These are phyloP conservation scores for Amphiprion clarkii DNA, from an alignment of 2,797 vertebrate genomes.

Conservation along the genomic window DNA sequence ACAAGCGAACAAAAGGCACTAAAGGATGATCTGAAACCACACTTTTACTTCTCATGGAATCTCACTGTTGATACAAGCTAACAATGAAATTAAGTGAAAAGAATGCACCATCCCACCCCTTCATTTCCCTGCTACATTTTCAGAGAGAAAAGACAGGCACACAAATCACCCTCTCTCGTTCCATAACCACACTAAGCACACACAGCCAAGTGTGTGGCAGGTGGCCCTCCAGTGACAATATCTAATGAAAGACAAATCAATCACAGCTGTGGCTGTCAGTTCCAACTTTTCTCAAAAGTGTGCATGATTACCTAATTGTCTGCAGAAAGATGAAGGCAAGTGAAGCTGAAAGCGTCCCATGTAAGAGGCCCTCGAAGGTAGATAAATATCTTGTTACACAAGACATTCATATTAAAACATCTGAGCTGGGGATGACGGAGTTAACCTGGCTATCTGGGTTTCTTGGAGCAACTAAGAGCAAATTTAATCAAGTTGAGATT, in stretches of 20 bases:
- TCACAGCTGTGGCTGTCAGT: constrained; percentile 10
- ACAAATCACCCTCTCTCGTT: not conserved
- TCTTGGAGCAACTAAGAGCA: constrained; percentile 19
- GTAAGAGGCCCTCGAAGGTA: not conserved
- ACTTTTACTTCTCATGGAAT: not conserved
- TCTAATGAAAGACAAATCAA: constrained; percentile 27
- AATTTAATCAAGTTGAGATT: constrained; percentile 47
- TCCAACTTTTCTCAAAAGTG: constrained; percentile 8
- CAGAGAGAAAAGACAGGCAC: constrained; percentile 25
- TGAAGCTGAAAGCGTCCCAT: not conserved
- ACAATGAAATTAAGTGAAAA: not conserved
- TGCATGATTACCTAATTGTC: constrained; percentile 2
- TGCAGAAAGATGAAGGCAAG: not conserved
- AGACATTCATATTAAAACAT: constrained; percentile 50
- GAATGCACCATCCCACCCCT: not conserved
- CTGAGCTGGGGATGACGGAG: constrained; percentile 42
- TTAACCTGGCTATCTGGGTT: constrained; percentile 17
- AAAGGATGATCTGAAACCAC: not conserved
- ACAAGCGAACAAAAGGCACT: not conserved
- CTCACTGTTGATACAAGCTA: not conserved
- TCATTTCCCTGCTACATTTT: constrained; percentile 11
- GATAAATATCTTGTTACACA: constrained; percentile 54
- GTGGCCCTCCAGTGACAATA: constrained; percentile 20
- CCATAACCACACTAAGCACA: constrained; percentile 17
- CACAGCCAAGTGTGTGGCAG: constrained; percentile 4